Evolutionary conservation across 2,888 invertebrate species (phyloP), one percentile per base, ranked within the genome.

Genomic region (Caenorhabditis zanzibari): DNA sequence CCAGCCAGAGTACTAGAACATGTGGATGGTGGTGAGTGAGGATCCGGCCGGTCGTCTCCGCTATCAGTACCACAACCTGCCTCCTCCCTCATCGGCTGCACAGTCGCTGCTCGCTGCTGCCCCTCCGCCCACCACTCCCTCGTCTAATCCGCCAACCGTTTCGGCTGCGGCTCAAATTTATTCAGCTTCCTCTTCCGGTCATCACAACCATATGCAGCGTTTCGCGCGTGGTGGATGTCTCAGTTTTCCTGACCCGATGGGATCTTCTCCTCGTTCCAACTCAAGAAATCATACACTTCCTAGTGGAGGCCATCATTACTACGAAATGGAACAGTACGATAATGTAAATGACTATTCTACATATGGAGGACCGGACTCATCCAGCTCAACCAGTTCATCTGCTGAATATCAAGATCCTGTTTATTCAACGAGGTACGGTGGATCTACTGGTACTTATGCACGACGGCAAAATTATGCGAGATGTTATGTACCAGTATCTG

Each of bases 11-110:
- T 49, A 63, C 58, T 54, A 63, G 41, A 73, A 59, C 44, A 88
- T 88, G 88, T 88, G 85, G 85, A 82, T 88, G 84, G 85, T 86
- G 24, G 88, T 88, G 26, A 88, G 86, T 63, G 88, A 88, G 66
- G 88, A 88, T 76, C 85, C 86, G 66, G 56, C 75, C 14, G 88
- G 88, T 32, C 85, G 88, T 28, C 77, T 88, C 19, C 84, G 83
- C 71, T 88, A 88, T 74, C 84, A 86, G 61, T 86, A 86, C 61
- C 86, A 85, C 38, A 69, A 80, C 56, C 68, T 84, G 66, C 71
- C 83, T 32, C 71, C 83, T 22, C 63, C 72, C 28, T 49, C 72
- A 28, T 49, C 72, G 12, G 54, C 66, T 58, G 64, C 76, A 9
- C 73, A 61, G 44, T 69, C 74, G 63, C 58, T 80, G 61, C 66